Evolutionary conservation across 2,113 vertebrate genomes (phyloP).

Genomic region (Phalacrocorax brasilianus): DNA sequence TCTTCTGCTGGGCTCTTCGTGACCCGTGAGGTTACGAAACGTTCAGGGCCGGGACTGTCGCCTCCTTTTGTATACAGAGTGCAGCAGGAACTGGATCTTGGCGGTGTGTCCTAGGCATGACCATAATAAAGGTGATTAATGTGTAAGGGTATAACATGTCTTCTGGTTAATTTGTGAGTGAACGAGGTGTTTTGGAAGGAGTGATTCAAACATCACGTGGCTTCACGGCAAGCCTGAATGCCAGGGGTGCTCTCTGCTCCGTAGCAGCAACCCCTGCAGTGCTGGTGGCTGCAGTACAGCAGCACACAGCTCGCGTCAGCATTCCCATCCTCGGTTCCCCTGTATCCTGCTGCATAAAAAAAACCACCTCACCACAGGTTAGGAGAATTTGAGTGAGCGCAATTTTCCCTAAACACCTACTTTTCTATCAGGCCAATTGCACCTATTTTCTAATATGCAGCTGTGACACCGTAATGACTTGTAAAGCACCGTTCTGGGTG

Average conservation of each 20-base stretch:
- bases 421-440: neutral
- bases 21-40: neutral
- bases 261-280: neutral
- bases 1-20: neutral
- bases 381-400: neutral
- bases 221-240: neutral
- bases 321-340: neutral
- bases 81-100: neutral
- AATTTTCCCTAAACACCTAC: neutral
- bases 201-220: neutral
- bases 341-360: neutral
- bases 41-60: neutral
- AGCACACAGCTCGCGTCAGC: rapidly evolving
- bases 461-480: neutral
- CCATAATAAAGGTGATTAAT: neutral
- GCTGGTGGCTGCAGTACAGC: neutral
- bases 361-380: neutral
- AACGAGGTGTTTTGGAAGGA: neutral
- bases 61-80: neutral
- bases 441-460: neutral
- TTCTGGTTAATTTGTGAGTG: neutral
- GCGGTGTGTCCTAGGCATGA: neutral
- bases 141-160: neutral
- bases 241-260: neutral
- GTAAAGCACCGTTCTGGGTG: neutral